A percentile compares a stretch with the other conserved stretches of the same genome.
phyloP scores from a whole-genome alignment of 2,888 invertebrate genomes.

The Sialis lutaria region DNA sequence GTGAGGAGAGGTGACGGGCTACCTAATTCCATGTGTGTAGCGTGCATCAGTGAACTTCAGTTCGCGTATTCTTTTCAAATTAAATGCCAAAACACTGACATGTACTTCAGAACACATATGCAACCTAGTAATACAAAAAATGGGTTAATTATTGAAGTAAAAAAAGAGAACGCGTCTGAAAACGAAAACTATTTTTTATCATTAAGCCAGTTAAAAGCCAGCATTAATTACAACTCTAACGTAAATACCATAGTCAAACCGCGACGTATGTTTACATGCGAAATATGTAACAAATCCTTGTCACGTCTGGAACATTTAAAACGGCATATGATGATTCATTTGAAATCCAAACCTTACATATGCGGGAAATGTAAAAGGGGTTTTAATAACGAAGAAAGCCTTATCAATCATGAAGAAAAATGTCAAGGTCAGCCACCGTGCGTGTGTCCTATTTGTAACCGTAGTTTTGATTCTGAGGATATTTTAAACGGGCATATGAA shows the following conservation, averaged over 20 bases:
- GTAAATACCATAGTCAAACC: constrained; percentile 10
- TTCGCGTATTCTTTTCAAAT: constrained; percentile 21
- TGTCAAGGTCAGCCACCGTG: constrained; percentile 21
- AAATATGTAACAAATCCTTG: constrained; percentile 27
- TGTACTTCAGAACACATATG: constrained; percentile 2
- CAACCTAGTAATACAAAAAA: neutral
- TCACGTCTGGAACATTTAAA: constrained; percentile 27
- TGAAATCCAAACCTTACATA: constrained; percentile 21
- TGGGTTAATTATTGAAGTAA: neutral
- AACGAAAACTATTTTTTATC: neutral
- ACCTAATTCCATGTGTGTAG: constrained; percentile 21
- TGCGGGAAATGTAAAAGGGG: constrained; percentile 26
- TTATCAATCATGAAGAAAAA: constrained; percentile 21
- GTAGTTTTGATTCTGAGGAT: constrained; percentile 24
- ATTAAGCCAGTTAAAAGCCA: neutral
- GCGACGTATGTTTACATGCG: constrained; percentile 23
- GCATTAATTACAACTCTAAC: no score
- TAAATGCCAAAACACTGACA: constrained; percentile 21
- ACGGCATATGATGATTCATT: constrained; percentile 29
- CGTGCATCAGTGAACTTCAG: constrained; percentile 21
- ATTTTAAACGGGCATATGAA: constrained; percentile 23
- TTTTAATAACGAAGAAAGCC: constrained; percentile 22
- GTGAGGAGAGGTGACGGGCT: constrained; percentile 23
- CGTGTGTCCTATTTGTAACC: constrained; percentile 28
- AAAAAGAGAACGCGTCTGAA: neutral